Evolutionary conservation across 2,797 vertebrate species (phyloP).

Genomic region (Erithacus rubecula): DNA sequence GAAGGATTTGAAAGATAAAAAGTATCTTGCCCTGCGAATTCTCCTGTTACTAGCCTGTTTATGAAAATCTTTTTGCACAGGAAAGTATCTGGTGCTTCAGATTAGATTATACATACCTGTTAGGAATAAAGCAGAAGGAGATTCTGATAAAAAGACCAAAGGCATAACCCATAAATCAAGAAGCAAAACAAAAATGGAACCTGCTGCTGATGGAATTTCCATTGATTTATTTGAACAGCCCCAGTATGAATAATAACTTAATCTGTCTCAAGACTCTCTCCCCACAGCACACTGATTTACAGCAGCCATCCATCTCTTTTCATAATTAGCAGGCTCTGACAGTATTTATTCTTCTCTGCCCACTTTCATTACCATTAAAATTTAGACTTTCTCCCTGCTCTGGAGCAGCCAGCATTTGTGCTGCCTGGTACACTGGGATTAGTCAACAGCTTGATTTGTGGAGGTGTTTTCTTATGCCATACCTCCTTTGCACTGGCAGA

Average conservation of each 20-base stretch:
- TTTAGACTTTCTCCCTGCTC: conserved; percentile 35
- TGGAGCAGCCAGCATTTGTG: not conserved
- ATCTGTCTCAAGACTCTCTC: conserved; percentile 62
- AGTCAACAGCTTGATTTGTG: conserved; percentile 44
- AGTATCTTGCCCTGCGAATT: not conserved
- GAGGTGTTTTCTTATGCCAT: not conserved
- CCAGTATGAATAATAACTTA: conserved; percentile 66
- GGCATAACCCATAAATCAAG: conserved; percentile 61
- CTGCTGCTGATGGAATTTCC: conserved; percentile 60
- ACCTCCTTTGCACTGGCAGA: not conserved
- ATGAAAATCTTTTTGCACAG: conserved; percentile 7
- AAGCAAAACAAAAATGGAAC: conserved; percentile 51
- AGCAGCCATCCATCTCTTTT: conserved; percentile 61
- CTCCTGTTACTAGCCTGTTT: not conserved
- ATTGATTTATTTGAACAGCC: conserved; percentile 67
- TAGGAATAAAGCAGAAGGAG: conserved; percentile 41
- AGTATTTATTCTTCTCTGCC: conserved; percentile 69
- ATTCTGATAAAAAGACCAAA: conserved; percentile 62
- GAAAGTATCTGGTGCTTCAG: conserved; percentile 39
- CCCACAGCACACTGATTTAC: conserved; percentile 62
- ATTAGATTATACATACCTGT: conserved; percentile 46
- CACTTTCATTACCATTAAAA: conserved; percentile 58
- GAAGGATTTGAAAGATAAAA: conserved; percentile 1
- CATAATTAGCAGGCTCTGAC: conserved; percentile 67
- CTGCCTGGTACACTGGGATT: not conserved